phyloP scores from a whole-genome alignment of 2,888 invertebrate species.

The Odiellus spinosus region DNA sequence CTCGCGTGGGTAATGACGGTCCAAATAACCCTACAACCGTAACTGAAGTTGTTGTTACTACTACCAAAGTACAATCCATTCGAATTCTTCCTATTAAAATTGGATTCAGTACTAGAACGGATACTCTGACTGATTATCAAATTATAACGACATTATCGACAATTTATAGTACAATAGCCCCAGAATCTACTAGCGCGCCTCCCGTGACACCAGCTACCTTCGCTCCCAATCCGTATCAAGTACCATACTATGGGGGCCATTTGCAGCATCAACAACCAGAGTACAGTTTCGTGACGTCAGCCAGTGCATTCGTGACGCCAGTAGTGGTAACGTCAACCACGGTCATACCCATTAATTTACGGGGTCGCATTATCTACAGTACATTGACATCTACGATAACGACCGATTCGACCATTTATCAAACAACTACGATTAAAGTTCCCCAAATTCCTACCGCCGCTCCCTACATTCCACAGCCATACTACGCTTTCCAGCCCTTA shows the following conservation, averaged over 20 bases:
- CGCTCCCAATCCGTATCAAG: slow-evolving; percentile 8
- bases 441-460: slow-evolving; percentile 13
- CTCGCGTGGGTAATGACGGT: slow-evolving; percentile 16
- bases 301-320: slow-evolving; percentile 18
- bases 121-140: slow-evolving; percentile 20
- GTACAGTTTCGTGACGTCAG: slow-evolving; percentile 11
- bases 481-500: slow-evolving; percentile 14
- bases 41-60: slow-evolving; percentile 20
- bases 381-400: slow-evolving; percentile 20
- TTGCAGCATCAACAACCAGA: slow-evolving; percentile 9
- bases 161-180: slow-evolving; percentile 12
- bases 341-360: slow-evolving; percentile 18
- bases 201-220: slow-evolving; percentile 13
- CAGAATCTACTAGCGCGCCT: slow-evolving; percentile 17
- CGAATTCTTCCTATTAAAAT: slow-evolving; percentile 21
- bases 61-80: slow-evolving; percentile 19
- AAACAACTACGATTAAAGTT: slow-evolving; percentile 16
- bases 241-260: too few relatives aligned
- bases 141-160: slow-evolving; percentile 20
- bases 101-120: slow-evolving; percentile 21
- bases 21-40: slow-evolving; percentile 15
- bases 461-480: slow-evolving; percentile 16
- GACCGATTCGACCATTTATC: slow-evolving; percentile 17
- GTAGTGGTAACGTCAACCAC: slow-evolving; percentile 18
- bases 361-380: slow-evolving; percentile 19